Conservation (phyloP, 2,888 invertebrate genomes). For the Meliscaeva auricollis region DNA sequence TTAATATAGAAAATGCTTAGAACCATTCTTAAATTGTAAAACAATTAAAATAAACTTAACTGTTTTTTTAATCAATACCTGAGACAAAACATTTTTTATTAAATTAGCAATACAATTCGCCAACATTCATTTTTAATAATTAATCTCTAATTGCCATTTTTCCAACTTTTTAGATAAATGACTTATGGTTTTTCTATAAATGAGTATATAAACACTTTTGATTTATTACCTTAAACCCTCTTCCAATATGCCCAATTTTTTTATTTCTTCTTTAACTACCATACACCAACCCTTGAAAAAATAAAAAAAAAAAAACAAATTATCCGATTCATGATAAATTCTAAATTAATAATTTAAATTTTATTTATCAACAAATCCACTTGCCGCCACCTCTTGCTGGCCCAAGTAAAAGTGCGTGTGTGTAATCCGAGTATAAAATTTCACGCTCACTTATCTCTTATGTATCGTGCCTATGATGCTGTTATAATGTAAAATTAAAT, state of each 20-base stretch:
- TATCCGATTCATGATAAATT: slow-evolving; percentile 55
- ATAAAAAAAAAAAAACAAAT: slow-evolving; percentile 29
- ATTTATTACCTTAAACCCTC: slow-evolving; percentile 23
- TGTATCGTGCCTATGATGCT: not conserved
- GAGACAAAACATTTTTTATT: no score
- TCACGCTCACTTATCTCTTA: slow-evolving; percentile 71
- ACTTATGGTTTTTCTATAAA: not conserved
- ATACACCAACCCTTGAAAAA: not conserved
- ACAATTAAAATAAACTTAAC: no score
- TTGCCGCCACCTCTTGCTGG: no score
- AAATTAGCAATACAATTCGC: no score
- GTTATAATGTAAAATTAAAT: slow-evolving; percentile 65
- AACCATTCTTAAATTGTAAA: no score
- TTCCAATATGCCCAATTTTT: not conserved
- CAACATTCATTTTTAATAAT: no score
- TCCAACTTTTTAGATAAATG: not conserved
- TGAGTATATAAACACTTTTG: slow-evolving; percentile 19
- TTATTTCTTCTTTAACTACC: not conserved
- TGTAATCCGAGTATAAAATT: slow-evolving; percentile 49
- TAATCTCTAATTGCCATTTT: not conserved
- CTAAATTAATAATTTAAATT: slow-evolving; percentile 40
- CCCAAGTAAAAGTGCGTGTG: no score
- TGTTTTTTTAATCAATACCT: no score
- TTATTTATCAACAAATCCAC: slow-evolving; percentile 50
- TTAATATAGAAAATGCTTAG: no score